Percentiles rank a stretch among this genome's conserved stretches.
Evolutionary conservation across 1,140 invertebrate species (phyloP).

Genomic region (Brachionus asplanchnoidis): DNA sequence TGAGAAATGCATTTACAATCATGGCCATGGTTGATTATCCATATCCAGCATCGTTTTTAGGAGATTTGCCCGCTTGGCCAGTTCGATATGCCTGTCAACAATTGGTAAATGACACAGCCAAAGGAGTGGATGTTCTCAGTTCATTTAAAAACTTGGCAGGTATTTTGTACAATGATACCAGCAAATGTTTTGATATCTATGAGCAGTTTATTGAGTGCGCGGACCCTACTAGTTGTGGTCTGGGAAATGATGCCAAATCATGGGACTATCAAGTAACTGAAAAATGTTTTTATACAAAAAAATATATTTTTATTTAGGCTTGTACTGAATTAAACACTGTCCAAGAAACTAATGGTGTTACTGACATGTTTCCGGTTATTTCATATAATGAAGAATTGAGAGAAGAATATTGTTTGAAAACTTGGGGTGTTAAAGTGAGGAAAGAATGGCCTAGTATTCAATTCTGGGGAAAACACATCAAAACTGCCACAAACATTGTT

Average conservation of each 20-base stretch:
- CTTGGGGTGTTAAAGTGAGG: constrained; percentile 66
- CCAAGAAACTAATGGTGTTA: constrained; percentile 70
- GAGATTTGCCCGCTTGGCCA: constrained; percentile 75
- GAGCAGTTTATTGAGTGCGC: constrained; percentile 48
- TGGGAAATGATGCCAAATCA: constrained; percentile 18
- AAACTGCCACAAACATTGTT: constrained; percentile 67
- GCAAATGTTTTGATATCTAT: constrained; percentile 66
- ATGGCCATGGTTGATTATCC: constrained; percentile 90
- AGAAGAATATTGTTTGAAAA: constrained; percentile 65
- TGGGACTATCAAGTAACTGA: constrained; percentile 49
- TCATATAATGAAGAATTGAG: constrained; percentile 70
- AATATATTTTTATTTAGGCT: constrained; percentile 46
- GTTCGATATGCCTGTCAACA: constrained; percentile 62
- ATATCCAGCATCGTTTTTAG: constrained; percentile 74
- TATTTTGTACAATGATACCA: constrained; percentile 72
- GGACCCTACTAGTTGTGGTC: constrained; percentile 37
- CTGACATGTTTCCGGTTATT: constrained; percentile 75
- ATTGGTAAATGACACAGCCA: background rate
- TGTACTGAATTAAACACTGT: constrained; percentile 96
- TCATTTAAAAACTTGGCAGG: constrained; percentile 65
- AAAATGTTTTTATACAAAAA: background rate
- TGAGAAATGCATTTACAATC: constrained; percentile 63
- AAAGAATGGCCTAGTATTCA: constrained; percentile 65
- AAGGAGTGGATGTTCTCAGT: constrained; percentile 45
- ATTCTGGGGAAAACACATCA: constrained; percentile 77